phyloP scores from a whole-genome alignment of 2,113 vertebrate genomes.

The Todiramphus chloris region DNA sequence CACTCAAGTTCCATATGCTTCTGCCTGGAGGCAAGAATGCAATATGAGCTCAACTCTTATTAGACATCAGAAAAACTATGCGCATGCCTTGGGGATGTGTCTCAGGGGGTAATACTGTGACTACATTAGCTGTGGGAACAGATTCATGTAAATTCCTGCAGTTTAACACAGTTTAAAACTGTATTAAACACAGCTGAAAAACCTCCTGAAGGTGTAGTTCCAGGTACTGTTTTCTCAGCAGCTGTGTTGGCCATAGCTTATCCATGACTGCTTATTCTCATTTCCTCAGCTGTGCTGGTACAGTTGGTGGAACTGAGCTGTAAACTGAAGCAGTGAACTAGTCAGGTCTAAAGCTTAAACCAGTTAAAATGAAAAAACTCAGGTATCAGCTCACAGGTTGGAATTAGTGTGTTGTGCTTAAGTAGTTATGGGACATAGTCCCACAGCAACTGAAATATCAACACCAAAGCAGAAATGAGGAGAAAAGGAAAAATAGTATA shows the following conservation, averaged over 20 bases:
- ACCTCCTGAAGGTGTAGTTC: background rate
- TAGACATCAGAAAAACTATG: background rate
- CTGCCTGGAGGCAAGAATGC: background rate
- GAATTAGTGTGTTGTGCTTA: background rate
- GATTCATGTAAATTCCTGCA: background rate
- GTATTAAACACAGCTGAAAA: background rate
- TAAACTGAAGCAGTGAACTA: background rate
- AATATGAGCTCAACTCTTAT: background rate
- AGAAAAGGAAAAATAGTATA: background rate
- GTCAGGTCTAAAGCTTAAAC: slow-evolving; percentile 4
- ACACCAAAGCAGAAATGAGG: background rate
- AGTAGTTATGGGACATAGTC: background rate
- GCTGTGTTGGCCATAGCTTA: background rate
- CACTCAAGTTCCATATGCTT: background rate
- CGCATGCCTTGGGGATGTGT: background rate
- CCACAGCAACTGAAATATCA: background rate
- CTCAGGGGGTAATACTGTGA: background rate
- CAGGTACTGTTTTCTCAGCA: background rate
- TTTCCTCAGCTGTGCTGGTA: background rate
- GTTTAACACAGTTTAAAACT: background rate
- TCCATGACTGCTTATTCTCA: background rate
- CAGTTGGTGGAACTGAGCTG: background rate
- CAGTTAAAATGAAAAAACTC: too few relatives aligned
- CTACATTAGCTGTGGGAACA: background rate
- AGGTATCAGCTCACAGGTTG: background rate